These are phyloP conservation scores for Rhincodon typus DNA, from an alignment of 2,797 vertebrate species.

Conservation along the genomic window DNA sequence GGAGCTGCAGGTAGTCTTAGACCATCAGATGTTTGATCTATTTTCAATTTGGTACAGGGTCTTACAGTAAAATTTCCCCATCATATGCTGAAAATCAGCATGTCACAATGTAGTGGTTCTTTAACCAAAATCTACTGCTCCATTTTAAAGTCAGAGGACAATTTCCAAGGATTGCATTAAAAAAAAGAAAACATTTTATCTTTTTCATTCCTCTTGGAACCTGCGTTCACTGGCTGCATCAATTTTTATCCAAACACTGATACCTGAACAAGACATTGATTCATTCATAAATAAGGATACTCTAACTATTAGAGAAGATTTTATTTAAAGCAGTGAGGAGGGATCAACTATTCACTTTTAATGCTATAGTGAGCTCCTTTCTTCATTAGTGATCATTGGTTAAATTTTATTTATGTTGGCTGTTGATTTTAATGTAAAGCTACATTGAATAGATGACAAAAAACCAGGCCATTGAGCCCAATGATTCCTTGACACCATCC, in stretches of 20 bases:
- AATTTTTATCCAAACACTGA: not conserved
- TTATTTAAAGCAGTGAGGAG: not conserved
- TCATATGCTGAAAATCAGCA: not conserved
- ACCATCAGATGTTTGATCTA: not conserved
- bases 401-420: not conserved
- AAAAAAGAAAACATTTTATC: not conserved
- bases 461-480: not conserved
- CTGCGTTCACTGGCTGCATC: not conserved
- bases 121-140: not conserved
- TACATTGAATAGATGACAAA: not conserved
- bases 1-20: not conserved
- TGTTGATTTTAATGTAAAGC: not conserved
- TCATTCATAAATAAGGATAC: not conserved
- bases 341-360: not conserved
- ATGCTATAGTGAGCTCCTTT: not conserved
- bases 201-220: not conserved
- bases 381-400: not conserved
- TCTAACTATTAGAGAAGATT: not conserved
- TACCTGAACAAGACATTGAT: not conserved
- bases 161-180: not conserved
- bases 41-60: not conserved
- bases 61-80: not conserved
- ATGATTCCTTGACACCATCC: not conserved
- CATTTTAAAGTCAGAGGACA: not conserved
- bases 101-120: not conserved